Base-by-base conservation (phyloP, 1,140 invertebrate species). In the Potamilus streckersoni region DNA sequence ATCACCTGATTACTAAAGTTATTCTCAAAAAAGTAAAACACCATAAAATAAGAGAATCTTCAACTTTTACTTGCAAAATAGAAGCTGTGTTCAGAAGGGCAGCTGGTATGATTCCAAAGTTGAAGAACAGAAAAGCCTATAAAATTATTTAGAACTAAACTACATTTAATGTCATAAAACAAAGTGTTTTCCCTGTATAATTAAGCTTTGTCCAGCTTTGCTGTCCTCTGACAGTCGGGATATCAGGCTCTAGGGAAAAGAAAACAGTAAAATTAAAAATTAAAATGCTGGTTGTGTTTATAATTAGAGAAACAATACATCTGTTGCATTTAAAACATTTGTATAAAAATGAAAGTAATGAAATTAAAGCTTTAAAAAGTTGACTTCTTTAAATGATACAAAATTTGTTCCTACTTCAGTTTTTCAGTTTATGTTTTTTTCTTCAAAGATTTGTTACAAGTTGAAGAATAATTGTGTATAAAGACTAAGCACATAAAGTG, bases 241-340 rank as follows among this genome's bases (percentile, higher is more conserved):
- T 60, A 84, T 79, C 15, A 81, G 49, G 55, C 73, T 76, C 79
- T 82, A 61, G 61, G 79, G 80, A 73, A 63, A 69, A 38, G 69
- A 62, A 73, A 57, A 55, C n/a, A 69, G 66, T 11, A 55, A 61
- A 17, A 60, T 31, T 64, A 15, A 5, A n/a, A 72, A 60, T 31
- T 23, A 49, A 11, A 63, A 55, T 49, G 16, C 31, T 23, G 27
- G 55, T 2, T n/a, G 63, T 17, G 11, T 16, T 20, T 16, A 27
- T 17, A 20, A 56, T 17, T 71, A n/a, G 31, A 62, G 16, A 23
- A 20, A n/a, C 5, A n/a, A n/a, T 2, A 49, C 8, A 62, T 61
- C 38, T 31, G 17, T 31, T 78, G 14, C n/a, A 20, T 61, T 57
- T 69, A 64, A 16, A 59, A 16, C 61, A 0, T 62, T 23, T 56